Base-by-base conservation (phyloP, 2,113 vertebrate species). In the Scatophagus argus region DNA sequence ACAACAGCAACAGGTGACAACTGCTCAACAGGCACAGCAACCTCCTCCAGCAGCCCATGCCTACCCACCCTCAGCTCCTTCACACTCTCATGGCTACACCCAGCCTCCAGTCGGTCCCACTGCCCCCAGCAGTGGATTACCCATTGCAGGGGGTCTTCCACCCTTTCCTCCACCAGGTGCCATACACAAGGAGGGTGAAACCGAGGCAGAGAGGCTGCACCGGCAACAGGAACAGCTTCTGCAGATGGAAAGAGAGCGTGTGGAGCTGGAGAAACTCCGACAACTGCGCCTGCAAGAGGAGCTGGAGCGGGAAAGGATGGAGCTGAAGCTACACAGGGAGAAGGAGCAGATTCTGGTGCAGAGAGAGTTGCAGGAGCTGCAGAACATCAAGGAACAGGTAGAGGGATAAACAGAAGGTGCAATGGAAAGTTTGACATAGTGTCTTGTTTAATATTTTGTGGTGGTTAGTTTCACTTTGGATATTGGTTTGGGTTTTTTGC, bases 331-430 rank as follows among this genome's bases (percentile, higher is more conserved):
- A 17, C 97, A 99, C 81, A 93, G 98, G 2, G 97, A 99, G 84
- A 98, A 99, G 77, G 98, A 99, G 84, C 97, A 99, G 91, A 91
- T 99, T 49, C 90, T 99, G 79, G 97, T 99, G 84, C 97, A 99
- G 75, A 94, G 96, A 79, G 98, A 99, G 88, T 93, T 99, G 83
- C 97, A 98, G 83, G 98, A 99, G 88, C 90, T 99, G 82, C 98
- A 99, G 84, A 98, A 90, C 87, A 99, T 99, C 89, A 99, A 99
- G 93, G 97, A 99, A 59, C 98, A 99, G n/a, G 98, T 99, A 93
- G 87, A 93, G 67, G 78, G 73, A 83, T 44, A 79, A 77, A 66
- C 70, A 65, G 23, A 31, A 74, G 32, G 19, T 54, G 21, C 34
- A 71, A 66, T 77, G 13, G 6, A 79, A 16, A 64, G 54, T 78